These are phyloP conservation scores for Brachionus paranguensis DNA, from an alignment of 1,140 invertebrate genomes.

Conservation along the genomic window DNA sequence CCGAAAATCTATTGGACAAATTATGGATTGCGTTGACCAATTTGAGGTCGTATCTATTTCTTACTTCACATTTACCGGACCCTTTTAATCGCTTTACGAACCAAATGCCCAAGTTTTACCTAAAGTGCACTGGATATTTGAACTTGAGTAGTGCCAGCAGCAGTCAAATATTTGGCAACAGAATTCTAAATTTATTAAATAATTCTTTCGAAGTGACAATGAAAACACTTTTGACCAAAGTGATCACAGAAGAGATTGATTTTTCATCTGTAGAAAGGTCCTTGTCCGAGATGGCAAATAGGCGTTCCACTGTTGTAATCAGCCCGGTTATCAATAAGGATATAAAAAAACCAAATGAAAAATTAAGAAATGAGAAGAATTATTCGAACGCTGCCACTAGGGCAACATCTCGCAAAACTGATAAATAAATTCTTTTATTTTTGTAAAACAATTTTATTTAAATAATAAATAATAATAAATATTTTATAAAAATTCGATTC, in stretches of 20 bases:
- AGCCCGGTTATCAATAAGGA: not conserved
- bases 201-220: not conserved
- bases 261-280: not conserved
- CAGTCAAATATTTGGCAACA: conserved; percentile 9
- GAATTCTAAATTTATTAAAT: not conserved
- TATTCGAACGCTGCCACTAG: not conserved
- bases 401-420: not conserved
- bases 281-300: not conserved
- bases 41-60: not conserved
- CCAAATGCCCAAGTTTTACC: conserved; percentile 15
- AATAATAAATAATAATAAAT: not conserved
- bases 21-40: conserved; percentile 1
- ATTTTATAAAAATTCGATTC: not conserved
- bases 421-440: not conserved
- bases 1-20: not conserved
- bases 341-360: not conserved
- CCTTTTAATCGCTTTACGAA: not conserved
- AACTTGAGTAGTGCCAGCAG: not conserved
- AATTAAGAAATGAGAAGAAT: conserved; percentile 13
- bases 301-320: not conserved
- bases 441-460: not conserved
- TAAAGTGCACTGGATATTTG: not conserved
- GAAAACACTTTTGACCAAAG: conserved; percentile 14
- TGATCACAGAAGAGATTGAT: conserved; percentile 12
- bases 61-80: not conserved